Base-by-base conservation (phyloP, 2,113 vertebrate genomes). In the Bos taurus region DNA sequence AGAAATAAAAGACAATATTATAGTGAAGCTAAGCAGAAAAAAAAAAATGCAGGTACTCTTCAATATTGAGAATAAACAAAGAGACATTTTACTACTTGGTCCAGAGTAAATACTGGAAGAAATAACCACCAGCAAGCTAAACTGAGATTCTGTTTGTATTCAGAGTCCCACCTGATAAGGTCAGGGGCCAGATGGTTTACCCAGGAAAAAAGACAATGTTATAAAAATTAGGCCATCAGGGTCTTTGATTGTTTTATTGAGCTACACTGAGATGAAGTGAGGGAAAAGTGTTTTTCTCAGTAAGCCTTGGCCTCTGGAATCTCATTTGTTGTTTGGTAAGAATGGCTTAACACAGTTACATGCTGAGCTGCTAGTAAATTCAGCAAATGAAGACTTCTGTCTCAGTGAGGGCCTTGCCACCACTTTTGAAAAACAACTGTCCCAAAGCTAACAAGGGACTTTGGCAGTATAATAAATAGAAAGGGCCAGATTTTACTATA, bases 221-320 rank as follows among this genome's bases (percentile, higher is more conserved):
- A 56, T 74, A 71, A 89, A 96, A 95, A 90, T 40, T 94, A 94
- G 33, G 36, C 28, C 56, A 94, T 46, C 33, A 19, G 16, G 33
- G 40, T 77, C 36, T 88, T 85, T 92, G 36, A 57, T 57, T 89
- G 46, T 90, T 95, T 97, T 52, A 88, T 17, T 91, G 87, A 91
- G 56, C 28, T 91, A 77, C 46, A 94, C 71, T 28, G 50, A 94
- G 84, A 90, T 94, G 43, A 82, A 83, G 4, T 85, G 91, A 67
- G 16, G 17, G 12, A 90, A 30, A 81, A 87, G 26, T 90, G 36
- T 36, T 93, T 82, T 95, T 91, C 86, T 91, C 90, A 64, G 81
- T 67, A 78, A 93, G 48, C 0, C 2, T 52, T 50, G 28, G 60
- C 48, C 60, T 92, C 80, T 82, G 81, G 36, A 92, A 90, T 86